phyloP scores from a whole-genome alignment of 2,888 invertebrate species.

The Brenthis daphne region DNA sequence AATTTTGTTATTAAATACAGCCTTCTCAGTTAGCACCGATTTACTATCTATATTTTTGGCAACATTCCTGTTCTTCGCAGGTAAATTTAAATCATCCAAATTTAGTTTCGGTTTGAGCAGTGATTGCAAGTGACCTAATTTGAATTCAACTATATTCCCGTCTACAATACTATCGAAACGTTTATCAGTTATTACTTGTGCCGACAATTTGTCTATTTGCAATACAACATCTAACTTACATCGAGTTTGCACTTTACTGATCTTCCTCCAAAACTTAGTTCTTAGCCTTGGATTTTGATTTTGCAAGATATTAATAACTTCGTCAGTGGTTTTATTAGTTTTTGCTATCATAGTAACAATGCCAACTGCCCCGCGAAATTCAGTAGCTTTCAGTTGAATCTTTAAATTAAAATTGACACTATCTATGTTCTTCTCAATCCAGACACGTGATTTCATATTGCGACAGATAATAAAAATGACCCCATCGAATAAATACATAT shows the following conservation, averaged over 20 bases:
- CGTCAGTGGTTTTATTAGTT: slow-evolving; percentile 57
- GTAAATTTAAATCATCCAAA: slow-evolving; percentile 51
- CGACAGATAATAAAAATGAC: slow-evolving; percentile 72
- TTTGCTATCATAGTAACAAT: slow-evolving; percentile 66
- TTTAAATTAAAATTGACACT: slow-evolving; percentile 52
- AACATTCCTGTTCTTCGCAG: slow-evolving; percentile 39
- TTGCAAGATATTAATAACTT: slow-evolving; percentile 61
- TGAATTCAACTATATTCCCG: slow-evolving; percentile 55
- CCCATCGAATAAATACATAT: slow-evolving; percentile 72
- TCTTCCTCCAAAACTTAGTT: slow-evolving; percentile 71
- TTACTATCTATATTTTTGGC: slow-evolving; percentile 20
- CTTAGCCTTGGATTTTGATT: slow-evolving; percentile 65
- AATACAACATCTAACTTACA: slow-evolving; percentile 62
- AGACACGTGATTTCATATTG: slow-evolving; percentile 54
- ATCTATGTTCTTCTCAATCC: slow-evolving; percentile 57
- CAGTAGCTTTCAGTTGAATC: slow-evolving; percentile 61
- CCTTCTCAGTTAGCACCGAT: slow-evolving; percentile 14
- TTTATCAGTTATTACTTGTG: slow-evolving; percentile 61
- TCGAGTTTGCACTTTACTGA: slow-evolving; percentile 57
- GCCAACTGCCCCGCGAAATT: slow-evolving; percentile 74
- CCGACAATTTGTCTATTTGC: slow-evolving; percentile 73
- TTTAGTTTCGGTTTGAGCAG: slow-evolving; percentile 56
- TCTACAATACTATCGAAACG: slow-evolving; percentile 60
- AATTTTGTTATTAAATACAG: not conserved
- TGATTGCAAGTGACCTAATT: slow-evolving; percentile 66